Percentiles rank a stretch among this genome's conserved stretches.
Conservation (phyloP, 2,797 vertebrate species). For the Girardinus metallicus region DNA sequence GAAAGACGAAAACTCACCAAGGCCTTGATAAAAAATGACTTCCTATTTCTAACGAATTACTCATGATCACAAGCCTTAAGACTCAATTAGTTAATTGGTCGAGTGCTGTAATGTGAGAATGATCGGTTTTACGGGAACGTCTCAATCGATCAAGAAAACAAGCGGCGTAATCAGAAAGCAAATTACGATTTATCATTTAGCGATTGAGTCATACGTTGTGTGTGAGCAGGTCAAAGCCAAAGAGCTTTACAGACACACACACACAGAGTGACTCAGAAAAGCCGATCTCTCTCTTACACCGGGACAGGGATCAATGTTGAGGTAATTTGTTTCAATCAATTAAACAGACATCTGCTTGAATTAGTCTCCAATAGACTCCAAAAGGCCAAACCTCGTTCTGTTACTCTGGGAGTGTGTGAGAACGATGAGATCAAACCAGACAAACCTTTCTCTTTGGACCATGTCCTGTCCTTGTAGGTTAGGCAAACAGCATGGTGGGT, state of each 20-base stretch:
- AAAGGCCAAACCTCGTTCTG: conserved; percentile 31
- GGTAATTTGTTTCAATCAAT: conserved; percentile 84
- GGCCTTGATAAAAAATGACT: conserved; percentile 39
- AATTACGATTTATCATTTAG: conserved; percentile 62
- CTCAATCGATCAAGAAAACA: conserved; percentile 60
- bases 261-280: conserved; percentile 34
- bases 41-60: conserved; percentile 50
- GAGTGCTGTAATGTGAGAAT: conserved; percentile 51
- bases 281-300: conserved; percentile 52
- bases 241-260: conserved; percentile 12
- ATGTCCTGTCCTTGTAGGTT: neutral
- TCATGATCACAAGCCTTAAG: conserved; percentile 59
- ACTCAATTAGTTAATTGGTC: conserved; percentile 65
- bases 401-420: neutral
- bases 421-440: neutral
- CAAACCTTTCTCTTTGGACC: neutral
- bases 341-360: conserved; percentile 83
- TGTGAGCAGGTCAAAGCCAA: conserved; percentile 26
- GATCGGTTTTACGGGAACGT: conserved; percentile 49
- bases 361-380: conserved; percentile 76
- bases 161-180: conserved; percentile 56
- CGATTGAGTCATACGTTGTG: conserved; percentile 39
- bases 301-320: conserved; percentile 76
- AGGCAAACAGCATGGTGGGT: neutral
- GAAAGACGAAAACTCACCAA: conserved; percentile 7